Evolutionary conservation across 2,797 vertebrate species (phyloP), one percentile per base, ranked within the genome.

Genomic region (Macropodus opercularis): DNA sequence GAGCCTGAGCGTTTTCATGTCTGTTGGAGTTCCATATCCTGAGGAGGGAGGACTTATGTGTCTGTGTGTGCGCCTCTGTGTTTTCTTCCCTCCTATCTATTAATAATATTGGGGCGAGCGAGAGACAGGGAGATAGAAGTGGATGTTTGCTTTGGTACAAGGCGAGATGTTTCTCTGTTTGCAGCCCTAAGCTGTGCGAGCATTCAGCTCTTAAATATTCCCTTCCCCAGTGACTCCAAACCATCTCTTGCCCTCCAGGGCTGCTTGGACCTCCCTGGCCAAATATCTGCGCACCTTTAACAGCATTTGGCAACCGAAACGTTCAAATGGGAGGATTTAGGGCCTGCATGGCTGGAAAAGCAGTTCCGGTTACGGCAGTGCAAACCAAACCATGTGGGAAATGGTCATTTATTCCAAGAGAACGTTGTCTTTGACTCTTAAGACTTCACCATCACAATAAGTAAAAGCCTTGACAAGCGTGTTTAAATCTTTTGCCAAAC

Each of bases 1-100:
- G 83, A 87, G 84, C 79, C 65, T 18, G 72, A 77, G 80, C 75
- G 82, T 85, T 88, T 90, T 91, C 79, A 90, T 89, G 84, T 86
- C 81, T 90, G 88, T 86, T 87, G 84, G 86, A 90, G 86, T 89
- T 89, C 83, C 89, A 90, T 93, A 82, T 91, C 92, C 92, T 64
- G 90, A 87, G 90, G 91, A 92, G 75, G 82, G 73, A 83, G 73
- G 84, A 85, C 81, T 85, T 86, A 73, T 85, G 78, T 83, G 83
- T 79, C 65, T 83, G 72, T 73, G 71, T 81, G 77, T 39, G 64
- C 57, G 63, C 67, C 50, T 70, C 70, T 78, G 80, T 64, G 22
- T 77, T 75, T 77, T 76, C 69, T 79, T 74, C 81, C 80, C 76
- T 81, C 64, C 79, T 60, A 83, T 87, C 86, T 89, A 89, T 89